These are phyloP conservation scores for Prionailurus bengalensis DNA, from an alignment of 2,113 vertebrate genomes.

Conservation along the genomic window DNA sequence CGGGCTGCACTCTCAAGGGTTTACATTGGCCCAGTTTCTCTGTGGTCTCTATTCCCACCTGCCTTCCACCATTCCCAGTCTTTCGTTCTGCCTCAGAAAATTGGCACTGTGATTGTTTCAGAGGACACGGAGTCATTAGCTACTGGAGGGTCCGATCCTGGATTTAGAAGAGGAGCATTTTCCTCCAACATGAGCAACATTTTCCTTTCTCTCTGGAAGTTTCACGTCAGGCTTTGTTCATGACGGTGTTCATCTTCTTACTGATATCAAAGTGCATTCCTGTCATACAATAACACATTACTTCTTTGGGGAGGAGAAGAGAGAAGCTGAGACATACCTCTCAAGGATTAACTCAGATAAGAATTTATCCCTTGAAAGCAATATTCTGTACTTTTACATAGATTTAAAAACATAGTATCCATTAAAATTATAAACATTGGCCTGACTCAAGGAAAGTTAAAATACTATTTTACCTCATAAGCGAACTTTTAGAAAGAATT, in stretches of 20 bases:
- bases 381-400: not conserved
- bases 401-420: not conserved
- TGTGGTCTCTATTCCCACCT: not conserved
- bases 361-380: not conserved
- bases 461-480: conserved; percentile 19
- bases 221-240: not conserved
- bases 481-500: not conserved
- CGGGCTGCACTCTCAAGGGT: not conserved
- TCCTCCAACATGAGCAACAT: not conserved
- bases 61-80: not conserved
- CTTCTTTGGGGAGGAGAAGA: conserved; percentile 12
- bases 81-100: conserved; percentile 27
- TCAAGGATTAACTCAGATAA: not conserved
- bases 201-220: conserved; percentile 7
- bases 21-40: not conserved
- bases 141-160: not conserved
- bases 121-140: not conserved
- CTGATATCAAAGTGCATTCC: not conserved
- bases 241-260: not conserved
- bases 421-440: not conserved
- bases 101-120: not conserved
- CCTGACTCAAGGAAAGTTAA: not conserved
- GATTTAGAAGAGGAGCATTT: not conserved
- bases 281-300: not conserved
- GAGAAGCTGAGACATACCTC: not conserved